Evolutionary conservation across 2,113 vertebrate species (phyloP).

Genomic region (Geothlypis trichas): DNA sequence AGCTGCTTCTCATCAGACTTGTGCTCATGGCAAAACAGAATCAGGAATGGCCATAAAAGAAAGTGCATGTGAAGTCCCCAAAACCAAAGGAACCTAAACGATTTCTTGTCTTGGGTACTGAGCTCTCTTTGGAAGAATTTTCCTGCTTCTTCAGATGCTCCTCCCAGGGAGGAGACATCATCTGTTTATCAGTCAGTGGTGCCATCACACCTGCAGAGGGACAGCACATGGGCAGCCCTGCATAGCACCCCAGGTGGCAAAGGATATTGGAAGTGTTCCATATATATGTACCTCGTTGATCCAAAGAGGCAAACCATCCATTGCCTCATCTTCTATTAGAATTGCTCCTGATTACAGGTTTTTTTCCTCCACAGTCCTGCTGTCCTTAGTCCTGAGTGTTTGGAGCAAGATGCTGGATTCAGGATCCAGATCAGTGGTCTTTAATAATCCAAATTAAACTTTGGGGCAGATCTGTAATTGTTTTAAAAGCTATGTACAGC

Average conservation of each 20-base stretch:
- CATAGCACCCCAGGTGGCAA: rapidly evolving
- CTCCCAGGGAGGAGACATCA: neutral
- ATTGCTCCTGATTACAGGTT: neutral
- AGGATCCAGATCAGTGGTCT: neutral
- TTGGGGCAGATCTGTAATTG: neutral
- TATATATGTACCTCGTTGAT: neutral
- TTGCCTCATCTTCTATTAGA: neutral
- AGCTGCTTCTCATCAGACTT: neutral
- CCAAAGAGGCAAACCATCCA: neutral
- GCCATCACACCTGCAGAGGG: neutral
- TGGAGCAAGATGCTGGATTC: neutral
- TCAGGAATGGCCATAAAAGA: neutral
- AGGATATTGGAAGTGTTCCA: rapidly evolving
- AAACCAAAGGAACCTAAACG: rapidly evolving
- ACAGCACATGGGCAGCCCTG: neutral
- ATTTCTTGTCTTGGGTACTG: neutral
- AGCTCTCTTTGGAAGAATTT: neutral
- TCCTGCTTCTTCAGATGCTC: neutral
- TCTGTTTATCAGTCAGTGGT: neutral
- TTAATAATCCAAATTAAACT: neutral
- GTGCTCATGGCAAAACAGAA: neutral
- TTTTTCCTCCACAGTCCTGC: neutral
- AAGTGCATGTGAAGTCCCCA: neutral
- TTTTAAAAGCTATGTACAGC: neutral
- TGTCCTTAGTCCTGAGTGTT: neutral